Conservation (phyloP, 2,113 vertebrate species). For the Tragelaphus scriptus region DNA sequence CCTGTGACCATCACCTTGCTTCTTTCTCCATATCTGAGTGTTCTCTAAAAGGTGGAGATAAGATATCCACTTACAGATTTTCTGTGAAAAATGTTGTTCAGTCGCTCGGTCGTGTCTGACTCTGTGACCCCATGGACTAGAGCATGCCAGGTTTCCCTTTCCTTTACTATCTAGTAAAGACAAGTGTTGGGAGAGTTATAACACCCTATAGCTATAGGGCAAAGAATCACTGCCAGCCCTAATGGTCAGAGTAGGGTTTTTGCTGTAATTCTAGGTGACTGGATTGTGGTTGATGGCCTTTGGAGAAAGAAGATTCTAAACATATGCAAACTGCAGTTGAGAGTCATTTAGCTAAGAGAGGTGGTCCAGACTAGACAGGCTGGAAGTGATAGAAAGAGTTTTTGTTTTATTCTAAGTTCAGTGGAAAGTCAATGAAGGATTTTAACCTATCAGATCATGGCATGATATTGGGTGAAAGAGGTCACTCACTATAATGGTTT, state of each 20-base stretch:
- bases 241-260: background rate
- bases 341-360: background rate
- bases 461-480: background rate
- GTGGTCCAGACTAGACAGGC: background rate
- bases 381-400: background rate
- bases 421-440: background rate
- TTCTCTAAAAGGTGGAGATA: background rate
- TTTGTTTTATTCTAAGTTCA: background rate
- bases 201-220: background rate
- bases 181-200: background rate
- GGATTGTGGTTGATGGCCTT: background rate
- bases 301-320: background rate
- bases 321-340: background rate
- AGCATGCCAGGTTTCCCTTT: background rate
- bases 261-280: background rate
- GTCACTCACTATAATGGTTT: background rate
- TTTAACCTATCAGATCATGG: background rate
- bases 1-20: rapidly evolving
- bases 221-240: background rate
- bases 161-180: background rate
- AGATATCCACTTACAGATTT: background rate
- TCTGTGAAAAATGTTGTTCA: background rate
- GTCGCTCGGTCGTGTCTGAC: rapidly evolving
- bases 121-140: background rate
- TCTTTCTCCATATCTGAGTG: background rate